Evolutionary conservation across 2,797 vertebrate genomes (phyloP), one percentile per base, ranked within the genome.

Genomic region (Nannoperca obscura): DNA sequence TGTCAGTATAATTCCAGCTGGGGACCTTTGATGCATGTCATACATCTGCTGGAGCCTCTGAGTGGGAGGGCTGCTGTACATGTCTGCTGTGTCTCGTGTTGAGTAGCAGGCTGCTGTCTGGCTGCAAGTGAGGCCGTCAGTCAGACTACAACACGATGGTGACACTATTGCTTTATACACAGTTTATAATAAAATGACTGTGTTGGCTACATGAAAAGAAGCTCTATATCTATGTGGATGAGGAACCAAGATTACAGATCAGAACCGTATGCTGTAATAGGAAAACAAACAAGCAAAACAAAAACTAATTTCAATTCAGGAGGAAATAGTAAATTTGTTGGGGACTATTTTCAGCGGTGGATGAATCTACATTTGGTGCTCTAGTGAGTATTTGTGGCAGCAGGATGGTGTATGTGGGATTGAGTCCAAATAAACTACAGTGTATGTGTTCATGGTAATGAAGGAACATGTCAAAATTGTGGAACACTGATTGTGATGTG

Each of bases 291-390:
- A 36, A 40, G 4, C 7, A 46, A 44, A 34, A 49, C 14, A 46
- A 30, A 27, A 1, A 52, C n/a, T 13, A 4, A 17, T 30, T 30
- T 44, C 44, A 10, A 11, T 30, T 12, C 5, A 10, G 13, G 40
- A 38, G 1, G 5, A 24, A 53, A 58, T 1, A 6, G 55, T 14
- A 5, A 5, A 2, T 19, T 42, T 19, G 1, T 30, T 38, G 19
- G 27, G 14, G 44, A 24, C 19, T 60, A 22, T 71, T 57, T 62
- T 55, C 17, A 70, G 17, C 1, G 2, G 42, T 1, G 4, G 50
- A 38, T 65, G 15, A 50, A 70, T 73, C 36, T 14, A 71, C n/a
- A 59, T 40, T 44, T 34, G 22, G 30, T 34, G 47, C 52, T 38
- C 4, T 9, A 1, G 50, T 42, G 42, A 52, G 22, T 27, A 7